phyloP scores from a whole-genome alignment of 2,888 invertebrate species.

The Amblyjoppa fuscipennis region DNA sequence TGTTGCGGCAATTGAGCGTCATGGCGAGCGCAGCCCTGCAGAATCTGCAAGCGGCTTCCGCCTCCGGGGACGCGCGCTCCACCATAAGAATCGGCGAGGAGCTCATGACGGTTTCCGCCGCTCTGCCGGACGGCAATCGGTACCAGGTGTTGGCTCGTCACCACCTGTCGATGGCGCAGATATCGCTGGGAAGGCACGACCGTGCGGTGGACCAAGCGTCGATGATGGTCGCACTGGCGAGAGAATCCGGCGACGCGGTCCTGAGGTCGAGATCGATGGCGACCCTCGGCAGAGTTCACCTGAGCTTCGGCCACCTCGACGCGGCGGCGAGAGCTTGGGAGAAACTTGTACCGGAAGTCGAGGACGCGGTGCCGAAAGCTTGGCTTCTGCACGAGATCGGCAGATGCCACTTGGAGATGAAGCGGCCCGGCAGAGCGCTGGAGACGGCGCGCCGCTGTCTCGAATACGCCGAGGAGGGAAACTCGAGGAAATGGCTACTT shows the following conservation, averaged over 20 bases:
- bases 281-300: slow-evolving; percentile 79
- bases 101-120: slow-evolving; percentile 70
- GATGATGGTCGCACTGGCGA: slow-evolving; percentile 75
- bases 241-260: slow-evolving; percentile 67
- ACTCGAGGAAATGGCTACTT: slow-evolving; percentile 78
- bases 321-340: slow-evolving; percentile 78
- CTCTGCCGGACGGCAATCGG: slow-evolving; percentile 67
- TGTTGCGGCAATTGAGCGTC: slow-evolving; percentile 69
- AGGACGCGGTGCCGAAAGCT: slow-evolving; percentile 70
- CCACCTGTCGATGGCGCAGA: slow-evolving; percentile 76
- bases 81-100: slow-evolving; percentile 73
- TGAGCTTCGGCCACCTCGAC: slow-evolving; percentile 78
- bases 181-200: slow-evolving; percentile 77
- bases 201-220: slow-evolving; percentile 75
- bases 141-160: slow-evolving; percentile 74
- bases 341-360: slow-evolving; percentile 67
- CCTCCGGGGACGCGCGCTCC: slow-evolving; percentile 69
- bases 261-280: slow-evolving; percentile 73
- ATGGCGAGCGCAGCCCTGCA: slow-evolving; percentile 67
- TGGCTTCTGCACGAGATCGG: slow-evolving; percentile 78
- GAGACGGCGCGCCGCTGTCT: slow-evolving; percentile 72
- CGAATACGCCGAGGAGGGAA: slow-evolving; percentile 71
- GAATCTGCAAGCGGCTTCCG: slow-evolving; percentile 72
- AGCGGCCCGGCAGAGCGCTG: slow-evolving; percentile 70
- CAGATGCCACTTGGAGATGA: slow-evolving; percentile 78